phyloP scores from a whole-genome alignment of 92 coral and sea anemone genomes.

The Umimayanthus kanabou region DNA sequence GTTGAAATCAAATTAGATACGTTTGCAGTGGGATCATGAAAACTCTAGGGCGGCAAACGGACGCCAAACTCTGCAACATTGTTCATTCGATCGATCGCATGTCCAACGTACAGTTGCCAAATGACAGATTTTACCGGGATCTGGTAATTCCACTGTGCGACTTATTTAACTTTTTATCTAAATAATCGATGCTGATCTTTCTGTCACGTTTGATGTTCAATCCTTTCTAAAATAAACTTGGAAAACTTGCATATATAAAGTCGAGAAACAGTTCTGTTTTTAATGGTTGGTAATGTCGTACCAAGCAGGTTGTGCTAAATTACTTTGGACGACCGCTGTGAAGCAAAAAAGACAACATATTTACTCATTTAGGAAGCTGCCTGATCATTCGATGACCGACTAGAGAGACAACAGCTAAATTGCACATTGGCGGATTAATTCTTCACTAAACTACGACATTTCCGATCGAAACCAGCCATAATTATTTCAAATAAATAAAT shows the following conservation, averaged over 20 bases:
- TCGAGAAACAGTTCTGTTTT: background rate
- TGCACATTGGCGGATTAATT: background rate
- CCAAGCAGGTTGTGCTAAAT: constrained; percentile 8
- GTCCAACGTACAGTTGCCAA: too few relatives aligned
- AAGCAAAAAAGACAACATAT: constrained; percentile 15
- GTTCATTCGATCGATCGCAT: too few relatives aligned
- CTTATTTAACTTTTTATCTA: constrained; percentile 15
- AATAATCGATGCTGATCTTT: constrained; percentile 24
- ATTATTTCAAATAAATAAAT: constrained; percentile 38
- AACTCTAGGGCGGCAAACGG: too few relatives aligned
- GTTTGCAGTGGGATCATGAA: too few relatives aligned
- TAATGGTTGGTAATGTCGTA: background rate
- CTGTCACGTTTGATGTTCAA: constrained; percentile 2
- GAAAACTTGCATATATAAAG: background rate
- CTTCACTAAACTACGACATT: constrained; percentile 3
- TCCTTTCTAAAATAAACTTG: background rate
- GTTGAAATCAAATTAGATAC: too few relatives aligned
- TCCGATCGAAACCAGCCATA: constrained; percentile 10
- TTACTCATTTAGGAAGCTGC: constrained; percentile 1
- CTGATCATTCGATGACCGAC: constrained; percentile 23
- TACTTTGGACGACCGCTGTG: constrained; percentile 40
- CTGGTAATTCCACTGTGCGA: background rate
- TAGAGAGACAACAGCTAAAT: background rate
- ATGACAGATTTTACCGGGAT: background rate
- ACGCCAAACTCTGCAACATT: too few relatives aligned